Base-by-base conservation (phyloP, 2,797 vertebrate species). In the Epinephelus coioides region DNA sequence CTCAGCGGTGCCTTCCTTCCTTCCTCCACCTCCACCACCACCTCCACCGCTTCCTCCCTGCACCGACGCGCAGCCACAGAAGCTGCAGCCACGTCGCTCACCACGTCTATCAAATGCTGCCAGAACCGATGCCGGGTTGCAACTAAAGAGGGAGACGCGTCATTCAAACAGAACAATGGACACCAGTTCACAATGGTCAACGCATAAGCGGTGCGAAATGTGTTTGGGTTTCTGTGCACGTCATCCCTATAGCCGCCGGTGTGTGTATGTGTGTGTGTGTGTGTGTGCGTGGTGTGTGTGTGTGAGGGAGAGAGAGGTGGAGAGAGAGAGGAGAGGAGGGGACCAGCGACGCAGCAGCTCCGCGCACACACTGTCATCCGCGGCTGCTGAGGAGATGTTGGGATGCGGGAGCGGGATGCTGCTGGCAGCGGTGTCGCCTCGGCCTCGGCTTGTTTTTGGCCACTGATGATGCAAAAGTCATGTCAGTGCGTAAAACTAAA, bases 221-320 rank as follows among this genome's bases (percentile, higher is more conserved):
- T 91, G 88, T 86, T 94, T 94, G 86, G 85, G 85, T 91, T 95
- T 93, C 94, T 88, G 89, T 84, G 82, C 94, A 95, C 93, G 95
- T 94, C 92, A 91, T 91, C 79, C 89, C 25, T 27, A 62, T 81
- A 67, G 71, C 86, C 71, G 88, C 83, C 84, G 77, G 81, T 84
- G 69, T 76, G 61, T 34, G 65, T 34, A 71, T 23, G 50, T 53
- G 69, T 1, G 27, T 25, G 65, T 5, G 76, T 5, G 69, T 0
- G 67, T 1, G 65, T 2, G 55, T 2, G 71, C 6, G 69, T 12
- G 27, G 78, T 4, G 60, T 0, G 63, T n/a, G 69, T 7, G 71
- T 21, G 75, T 6, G 68, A 19, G 68, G 23, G 77, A 40, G 70
- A 19, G 57, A 66, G 79, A 49, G 53, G 7, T 69, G 15, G 76